Evolutionary conservation across 2,797 vertebrate genomes (phyloP).

Genomic region (Acanthopagrus latus): DNA sequence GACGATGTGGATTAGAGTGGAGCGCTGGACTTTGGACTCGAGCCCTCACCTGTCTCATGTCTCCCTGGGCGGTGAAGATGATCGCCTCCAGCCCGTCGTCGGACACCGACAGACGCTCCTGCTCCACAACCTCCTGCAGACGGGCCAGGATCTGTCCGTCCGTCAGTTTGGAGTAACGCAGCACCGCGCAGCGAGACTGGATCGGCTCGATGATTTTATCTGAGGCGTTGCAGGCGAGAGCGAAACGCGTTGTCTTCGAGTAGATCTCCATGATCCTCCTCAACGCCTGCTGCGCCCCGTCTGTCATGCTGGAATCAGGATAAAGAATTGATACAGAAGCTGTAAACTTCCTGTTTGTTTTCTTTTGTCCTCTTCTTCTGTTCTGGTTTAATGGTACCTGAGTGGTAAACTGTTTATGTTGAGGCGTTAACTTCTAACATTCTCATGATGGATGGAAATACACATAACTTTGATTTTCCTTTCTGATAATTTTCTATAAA

Average conservation of each 20-base stretch:
- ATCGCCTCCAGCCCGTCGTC: conserved; percentile 97
- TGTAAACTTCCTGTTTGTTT: not conserved
- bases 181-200: conserved; percentile 96
- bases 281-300: conserved; percentile 96
- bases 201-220: conserved; percentile 99
- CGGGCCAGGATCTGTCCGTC: conserved; percentile 93
- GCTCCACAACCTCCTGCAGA: conserved; percentile 91
- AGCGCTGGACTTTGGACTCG: conserved; percentile 17
- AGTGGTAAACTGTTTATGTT: too few species aligned
- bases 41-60: conserved; percentile 95
- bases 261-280: conserved; percentile 99
- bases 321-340: not conserved
- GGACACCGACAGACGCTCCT: conserved; percentile 88
- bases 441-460: too few species aligned
- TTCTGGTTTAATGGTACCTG: too few species aligned
- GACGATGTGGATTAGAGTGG: fast-evolving
- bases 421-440: too few species aligned
- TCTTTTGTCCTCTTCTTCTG: too few species aligned
- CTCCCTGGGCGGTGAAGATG: conserved; percentile 98
- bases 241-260: conserved; percentile 97
- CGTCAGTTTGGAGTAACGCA: conserved; percentile 94
- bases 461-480: too few species aligned
- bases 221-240: conserved; percentile 95
- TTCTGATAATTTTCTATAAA: too few species aligned
- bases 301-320: conserved; percentile 91